Base-by-base conservation (phyloP, 2,113 vertebrate species). In the Notiomystis cincta region DNA sequence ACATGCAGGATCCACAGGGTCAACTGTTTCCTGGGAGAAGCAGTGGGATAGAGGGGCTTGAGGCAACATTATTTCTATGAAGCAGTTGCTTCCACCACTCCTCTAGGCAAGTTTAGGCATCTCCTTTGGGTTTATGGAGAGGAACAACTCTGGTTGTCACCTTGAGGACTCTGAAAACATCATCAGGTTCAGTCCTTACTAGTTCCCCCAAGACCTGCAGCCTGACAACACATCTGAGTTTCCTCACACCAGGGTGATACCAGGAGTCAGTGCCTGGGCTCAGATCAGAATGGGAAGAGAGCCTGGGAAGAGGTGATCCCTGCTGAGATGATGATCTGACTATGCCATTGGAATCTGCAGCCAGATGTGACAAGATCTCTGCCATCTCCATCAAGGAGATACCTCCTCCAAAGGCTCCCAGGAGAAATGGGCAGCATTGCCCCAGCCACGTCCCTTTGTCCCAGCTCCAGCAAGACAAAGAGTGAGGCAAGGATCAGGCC, bases 401-500 rank as follows among this genome's bases (percentile, higher is more conserved):
- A 6, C 4, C 15, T 73, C 4, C 23, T 83, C 57, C 37, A 44
- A 37, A 28, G 15, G 40, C 16, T n/a, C 33, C 44, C 22, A 48
- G 83, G 42, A 64, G 31, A 44, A 78, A 60, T 19, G 19, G 38
- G 21, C 40, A 56, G 58, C 25, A 17, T 4, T 79, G 53, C 25
- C 50, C 21, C 37, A 75, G 20, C 7, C 31, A 10, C 31, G 11
- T 44, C 13, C 4, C 2, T 77, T 28, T 75, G 38, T 78, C 48
- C 70, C 42, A 77, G 15, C 57, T 83, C 27, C 65, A 85, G 45
- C 18, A 51, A 11, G 20, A 44, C 13, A 48, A 61, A 56, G 56
- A 66, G 27, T 0, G 0, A 13, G 8, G 3, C 1, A 5, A 89
- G n/a, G 64, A 90, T 65, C 40, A 33, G 50, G n/a, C 57, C 20